A percentile compares a stretch with the other conserved stretches of the same genome.
Conservation (phyloP, 2,888 invertebrate genomes). For the Ditula angustiorana region DNA sequence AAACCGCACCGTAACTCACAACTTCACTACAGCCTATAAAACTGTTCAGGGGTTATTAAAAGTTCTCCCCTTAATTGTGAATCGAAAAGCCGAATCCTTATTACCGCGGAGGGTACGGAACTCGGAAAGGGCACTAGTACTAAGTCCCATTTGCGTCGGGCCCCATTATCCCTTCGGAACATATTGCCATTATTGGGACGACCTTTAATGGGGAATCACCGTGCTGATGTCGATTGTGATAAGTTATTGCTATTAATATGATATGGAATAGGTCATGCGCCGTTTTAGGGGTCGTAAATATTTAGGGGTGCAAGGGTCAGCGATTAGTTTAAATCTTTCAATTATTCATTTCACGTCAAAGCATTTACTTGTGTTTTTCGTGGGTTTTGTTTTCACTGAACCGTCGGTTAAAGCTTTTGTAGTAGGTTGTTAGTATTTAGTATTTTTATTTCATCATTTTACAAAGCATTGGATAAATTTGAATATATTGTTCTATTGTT, state of each 20-base stretch:
- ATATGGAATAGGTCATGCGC: conserved; percentile 46
- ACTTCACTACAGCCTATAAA: conserved; percentile 36
- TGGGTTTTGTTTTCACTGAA: too few species aligned
- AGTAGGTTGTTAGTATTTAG: too few species aligned
- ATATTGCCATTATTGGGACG: conserved; percentile 73
- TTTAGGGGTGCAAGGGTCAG: neutral
- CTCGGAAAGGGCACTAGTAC: conserved; percentile 61
- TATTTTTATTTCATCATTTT: too few species aligned
- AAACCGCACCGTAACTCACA: conserved; percentile 31
- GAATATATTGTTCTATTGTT: too few species aligned
- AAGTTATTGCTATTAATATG: conserved; percentile 76
- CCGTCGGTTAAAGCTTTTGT: too few species aligned
- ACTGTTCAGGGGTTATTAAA: conserved; percentile 70
- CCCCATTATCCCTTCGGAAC: conserved; percentile 76
- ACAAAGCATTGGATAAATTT: too few species aligned
- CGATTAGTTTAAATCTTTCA: neutral
- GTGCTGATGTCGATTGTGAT: conserved; percentile 57
- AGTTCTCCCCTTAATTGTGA: conserved; percentile 75
- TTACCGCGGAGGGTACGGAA: conserved; percentile 54
- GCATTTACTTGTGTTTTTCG: too few species aligned
- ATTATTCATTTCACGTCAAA: neutral
- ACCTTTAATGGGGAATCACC: conserved; percentile 73
- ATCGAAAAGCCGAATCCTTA: conserved; percentile 70
- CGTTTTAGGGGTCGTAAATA: conserved; percentile 13
- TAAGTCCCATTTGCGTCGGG: conserved; percentile 69